phyloP scores from a whole-genome alignment of 2,888 invertebrate species.

The Allacma fusca region DNA sequence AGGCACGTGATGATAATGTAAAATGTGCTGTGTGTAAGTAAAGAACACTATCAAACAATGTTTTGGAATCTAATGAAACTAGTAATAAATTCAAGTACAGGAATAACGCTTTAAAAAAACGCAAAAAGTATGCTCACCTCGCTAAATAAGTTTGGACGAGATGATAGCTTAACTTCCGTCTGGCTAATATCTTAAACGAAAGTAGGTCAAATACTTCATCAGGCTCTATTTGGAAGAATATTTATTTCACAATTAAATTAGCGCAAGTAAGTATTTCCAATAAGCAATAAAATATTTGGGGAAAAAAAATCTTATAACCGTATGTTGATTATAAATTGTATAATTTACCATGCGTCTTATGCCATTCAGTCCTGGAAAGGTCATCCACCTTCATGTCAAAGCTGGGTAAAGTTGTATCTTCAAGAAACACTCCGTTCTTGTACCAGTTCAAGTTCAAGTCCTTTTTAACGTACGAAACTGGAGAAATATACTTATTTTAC shows the following conservation, averaged over 20 bases:
- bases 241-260: too few species aligned
- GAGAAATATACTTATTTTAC: background rate
- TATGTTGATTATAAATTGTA: too few species aligned
- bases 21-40: slow-evolving; percentile 45
- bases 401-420: slow-evolving; percentile 30
- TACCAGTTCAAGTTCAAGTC: slow-evolving; percentile 40
- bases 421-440: slow-evolving; percentile 36
- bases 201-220: slow-evolving; percentile 34
- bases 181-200: slow-evolving; percentile 13
- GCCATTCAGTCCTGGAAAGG: background rate
- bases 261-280: too few species aligned
- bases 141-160: slow-evolving; percentile 54
- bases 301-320: too few species aligned
- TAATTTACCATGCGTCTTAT: slow-evolving; percentile 23
- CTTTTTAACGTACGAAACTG: slow-evolving; percentile 37
- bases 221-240: background rate
- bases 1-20: slow-evolving; percentile 59
- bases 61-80: too few species aligned
- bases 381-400: slow-evolving; percentile 32
- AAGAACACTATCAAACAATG: too few species aligned
- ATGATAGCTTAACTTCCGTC: slow-evolving; percentile 52
- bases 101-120: too few species aligned
- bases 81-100: too few species aligned
- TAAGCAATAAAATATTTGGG: too few species aligned
- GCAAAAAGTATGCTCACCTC: too few species aligned